phyloP scores from a whole-genome alignment of 2,113 vertebrate genomes.

The Amphiprion ocellaris region DNA sequence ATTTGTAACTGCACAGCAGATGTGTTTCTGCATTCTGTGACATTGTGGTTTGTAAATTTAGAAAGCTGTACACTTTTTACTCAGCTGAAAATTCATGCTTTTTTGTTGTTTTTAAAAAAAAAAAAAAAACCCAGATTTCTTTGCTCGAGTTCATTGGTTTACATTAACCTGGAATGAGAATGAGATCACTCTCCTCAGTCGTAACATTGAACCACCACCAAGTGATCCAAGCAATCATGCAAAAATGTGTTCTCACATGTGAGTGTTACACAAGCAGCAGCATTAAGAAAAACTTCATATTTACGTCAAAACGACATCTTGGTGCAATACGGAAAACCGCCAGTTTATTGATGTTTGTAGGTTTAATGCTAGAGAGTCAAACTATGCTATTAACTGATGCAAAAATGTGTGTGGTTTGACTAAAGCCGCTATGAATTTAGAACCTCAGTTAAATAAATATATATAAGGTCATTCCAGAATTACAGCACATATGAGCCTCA shows the following conservation, averaged over 20 bases:
- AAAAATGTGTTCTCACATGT: not conserved
- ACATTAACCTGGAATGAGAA: not conserved
- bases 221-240: not conserved
- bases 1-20: accelerated
- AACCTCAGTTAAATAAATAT: no score
- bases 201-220: not conserved
- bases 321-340: no score
- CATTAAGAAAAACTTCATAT: no score
- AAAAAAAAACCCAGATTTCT: no score
- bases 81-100: not conserved
- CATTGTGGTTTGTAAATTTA: not conserved
- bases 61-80: not conserved
- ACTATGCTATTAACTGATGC: no score
- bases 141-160: not conserved
- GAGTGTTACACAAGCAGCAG: not conserved
- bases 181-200: not conserved
- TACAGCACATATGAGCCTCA: no score
- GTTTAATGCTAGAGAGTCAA: no score
- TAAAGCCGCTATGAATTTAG: no score
- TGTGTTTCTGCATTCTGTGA: not conserved
- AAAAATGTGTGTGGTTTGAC: no score
- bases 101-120: not conserved
- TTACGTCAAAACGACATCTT: no score
- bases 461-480: no score
- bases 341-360: no score